Base-by-base conservation (phyloP, 2,888 invertebrate species). In the Drosophila pseudotalamancana region DNA sequence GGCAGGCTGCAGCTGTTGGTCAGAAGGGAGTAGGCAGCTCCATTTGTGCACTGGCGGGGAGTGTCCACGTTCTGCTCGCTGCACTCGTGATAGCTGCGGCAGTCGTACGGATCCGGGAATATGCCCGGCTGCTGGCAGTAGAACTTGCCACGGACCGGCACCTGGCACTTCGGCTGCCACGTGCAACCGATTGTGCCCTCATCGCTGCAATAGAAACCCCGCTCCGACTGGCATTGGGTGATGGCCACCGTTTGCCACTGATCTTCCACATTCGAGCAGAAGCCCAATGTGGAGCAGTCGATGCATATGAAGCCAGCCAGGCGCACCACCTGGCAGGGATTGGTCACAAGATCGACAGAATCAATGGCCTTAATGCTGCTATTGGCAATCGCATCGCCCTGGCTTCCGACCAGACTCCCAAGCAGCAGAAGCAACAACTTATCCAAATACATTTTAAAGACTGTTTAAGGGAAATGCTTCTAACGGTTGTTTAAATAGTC, bases 31-130 rank as follows among this genome's bases (percentile, higher is more conserved):
- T 82, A 90, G 3, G 77, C 89, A 1, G 73, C 66, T 3, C 81
- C 88, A 21, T 74, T 78, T 50, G 75, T 68, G 48, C 90, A 89
- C 32, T 72, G 72, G 0, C 59, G 66, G 0, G 79, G 83, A 3
- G 72, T 72, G 25, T 82, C 81, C 45, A 68, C 61, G 14, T 80
- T 85, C 4, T 54, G 69, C 0, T 68, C 65, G 39, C 65, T 78
- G 56, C 90, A 90, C 40, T 85, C 80, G 55, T 90, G 89, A 56
- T 89, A 90, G 39, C 72, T 81, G 56, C 88, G 88, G 40, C 90
- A 90, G 35, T 90, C 86, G 49, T 90, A 89, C 5, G 90, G 90
- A 88, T 90, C 89, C 1, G 90, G 90, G 50, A 79, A 90, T 0
- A 75, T 49, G 3, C 89, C 89, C 0, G 71, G 45, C 34, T 71